Evolutionary conservation across 2,797 vertebrate species (phyloP), one percentile per base, ranked within the genome.

Genomic region (Macrochelys suwanniensis): DNA sequence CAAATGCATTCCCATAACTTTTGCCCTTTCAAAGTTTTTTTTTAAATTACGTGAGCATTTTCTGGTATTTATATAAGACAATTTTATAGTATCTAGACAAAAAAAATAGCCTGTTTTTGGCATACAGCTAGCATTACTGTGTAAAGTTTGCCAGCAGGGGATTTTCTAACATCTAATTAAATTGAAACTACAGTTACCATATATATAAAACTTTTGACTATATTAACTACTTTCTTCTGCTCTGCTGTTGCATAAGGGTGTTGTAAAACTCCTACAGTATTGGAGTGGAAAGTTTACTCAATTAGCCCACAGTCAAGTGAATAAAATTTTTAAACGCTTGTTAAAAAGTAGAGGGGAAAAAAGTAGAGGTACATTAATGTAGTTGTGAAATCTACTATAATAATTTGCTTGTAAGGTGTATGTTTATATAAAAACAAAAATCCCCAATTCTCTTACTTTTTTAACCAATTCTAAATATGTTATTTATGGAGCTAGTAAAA

Each of bases 111-210:
- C 79, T 91, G 89, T 92, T 85, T 81, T 61, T 96, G 83, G 87
- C 90, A 54, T 68, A 56, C 89, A 89, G 49, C 59, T 94, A 71
- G 45, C 47, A 21, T 87, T 96, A 88, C 59, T 90, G 71, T 87
- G 77, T 83, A 87, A 92, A 74, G 61, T 87, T 97, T 95, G 91
- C 94, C 96, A 96, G 1, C n/a, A 92, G 95, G 47, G 85, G 78
- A 93, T 92, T 96, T 97, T 96, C 92, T 96, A 54, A 78, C 89
- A 80, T 92, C 89, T 97, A 95, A 95, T 96, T 97, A 97, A 97
- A 95, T 89, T 59, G 92, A 95, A 97, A 47, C 92, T 89, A 61
- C 59, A 90, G 59, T 42, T 89, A 76, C 89, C 80, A 84, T 85
- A 47, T 57, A 37, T 71, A 1, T 84, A 33, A 82, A 59, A 28